These are phyloP conservation scores for Taenaris catops DNA, from an alignment of 2,888 invertebrate genomes.

Conservation along the genomic window DNA sequence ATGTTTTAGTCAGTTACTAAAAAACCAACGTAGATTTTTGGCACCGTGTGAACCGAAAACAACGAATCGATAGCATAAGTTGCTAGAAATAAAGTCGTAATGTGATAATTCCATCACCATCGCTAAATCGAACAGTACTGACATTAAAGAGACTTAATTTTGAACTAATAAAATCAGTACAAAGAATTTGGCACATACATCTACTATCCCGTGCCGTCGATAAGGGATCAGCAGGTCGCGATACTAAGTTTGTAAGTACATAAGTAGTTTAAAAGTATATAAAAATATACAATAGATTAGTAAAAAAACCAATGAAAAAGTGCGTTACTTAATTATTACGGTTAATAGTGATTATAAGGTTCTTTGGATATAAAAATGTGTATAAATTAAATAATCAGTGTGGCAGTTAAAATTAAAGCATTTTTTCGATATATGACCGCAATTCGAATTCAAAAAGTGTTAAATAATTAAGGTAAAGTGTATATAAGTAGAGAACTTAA, in stretches of 20 bases:
- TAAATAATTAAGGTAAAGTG: constrained; percentile 4
- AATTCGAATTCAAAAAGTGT: constrained; percentile 6
- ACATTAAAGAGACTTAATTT: constrained; percentile 16
- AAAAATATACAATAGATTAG: constrained; percentile 25
- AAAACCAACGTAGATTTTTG: constrained; percentile 34
- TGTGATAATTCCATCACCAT: constrained; percentile 25
- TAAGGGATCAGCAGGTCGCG: constrained; percentile 55
- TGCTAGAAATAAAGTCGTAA: constrained; percentile 34
- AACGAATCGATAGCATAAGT: constrained; percentile 23
- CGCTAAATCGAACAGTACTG: constrained; percentile 24
- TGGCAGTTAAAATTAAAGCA: constrained; percentile 17
- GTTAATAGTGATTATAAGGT: neutral
- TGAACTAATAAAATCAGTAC: constrained; percentile 12
- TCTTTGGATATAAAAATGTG: constrained; percentile 5
- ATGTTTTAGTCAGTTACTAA: too few relatives aligned
- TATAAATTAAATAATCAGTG: constrained; percentile 3
- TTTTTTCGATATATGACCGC: constrained; percentile 7
- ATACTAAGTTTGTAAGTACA: too few relatives aligned
- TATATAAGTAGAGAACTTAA: constrained; percentile 2
- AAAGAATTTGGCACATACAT: constrained; percentile 49
- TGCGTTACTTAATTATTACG: constrained; percentile 3
- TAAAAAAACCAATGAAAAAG: constrained; percentile 4
- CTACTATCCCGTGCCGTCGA: constrained; percentile 54
- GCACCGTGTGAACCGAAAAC: constrained; percentile 47
- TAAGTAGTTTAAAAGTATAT: too few relatives aligned